phyloP scores from a whole-genome alignment of 2,797 vertebrate species.

The Coranthus polyacanthus region DNA sequence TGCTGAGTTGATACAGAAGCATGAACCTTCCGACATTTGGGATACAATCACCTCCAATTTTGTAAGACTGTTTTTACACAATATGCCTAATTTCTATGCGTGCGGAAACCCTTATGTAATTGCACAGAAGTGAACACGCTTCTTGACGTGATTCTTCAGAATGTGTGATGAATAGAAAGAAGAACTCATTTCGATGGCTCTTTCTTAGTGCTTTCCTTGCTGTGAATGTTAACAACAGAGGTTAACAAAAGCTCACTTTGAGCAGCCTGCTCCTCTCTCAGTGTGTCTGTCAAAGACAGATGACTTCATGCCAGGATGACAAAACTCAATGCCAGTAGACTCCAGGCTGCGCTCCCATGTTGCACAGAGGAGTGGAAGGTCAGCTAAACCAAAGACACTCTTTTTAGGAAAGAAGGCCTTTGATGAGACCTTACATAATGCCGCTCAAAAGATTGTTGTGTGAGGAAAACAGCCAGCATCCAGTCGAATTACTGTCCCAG shows the following conservation, averaged over 20 bases:
- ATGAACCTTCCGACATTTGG: background rate
- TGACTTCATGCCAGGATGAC: conserved; percentile 72
- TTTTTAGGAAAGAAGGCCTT: conserved; percentile 62
- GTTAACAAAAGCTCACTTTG: conserved; percentile 64
- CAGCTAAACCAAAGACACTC: conserved; percentile 48
- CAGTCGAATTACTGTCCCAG: conserved; percentile 30
- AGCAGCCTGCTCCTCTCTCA: conserved; percentile 39
- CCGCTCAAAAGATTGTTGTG: conserved; percentile 52
- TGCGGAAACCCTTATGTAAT: conserved; percentile 67
- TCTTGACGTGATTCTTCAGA: conserved; percentile 37
- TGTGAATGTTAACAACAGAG: conserved; percentile 47
- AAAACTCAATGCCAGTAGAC: conserved; percentile 68
- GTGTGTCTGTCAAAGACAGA: conserved; percentile 59
- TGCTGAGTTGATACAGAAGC: background rate
- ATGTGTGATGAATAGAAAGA: conserved; percentile 54
- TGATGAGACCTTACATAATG: conserved; percentile 67
- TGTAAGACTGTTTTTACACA: conserved; percentile 2
- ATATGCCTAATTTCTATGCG: conserved; percentile 11
- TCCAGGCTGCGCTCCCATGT: conserved; percentile 56
- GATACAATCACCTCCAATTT: background rate
- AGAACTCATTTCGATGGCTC: conserved; percentile 42
- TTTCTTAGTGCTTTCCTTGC: conserved; percentile 54
- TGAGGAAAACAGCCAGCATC: conserved; percentile 42
- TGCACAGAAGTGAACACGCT: conserved; percentile 25
- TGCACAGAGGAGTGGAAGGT: conserved; percentile 32